Percentiles rank a stretch among this genome's conserved stretches.
These are phyloP conservation scores for Serripes groenlandicus DNA, from an alignment of 2,888 invertebrate genomes.

Conservation along the genomic window DNA sequence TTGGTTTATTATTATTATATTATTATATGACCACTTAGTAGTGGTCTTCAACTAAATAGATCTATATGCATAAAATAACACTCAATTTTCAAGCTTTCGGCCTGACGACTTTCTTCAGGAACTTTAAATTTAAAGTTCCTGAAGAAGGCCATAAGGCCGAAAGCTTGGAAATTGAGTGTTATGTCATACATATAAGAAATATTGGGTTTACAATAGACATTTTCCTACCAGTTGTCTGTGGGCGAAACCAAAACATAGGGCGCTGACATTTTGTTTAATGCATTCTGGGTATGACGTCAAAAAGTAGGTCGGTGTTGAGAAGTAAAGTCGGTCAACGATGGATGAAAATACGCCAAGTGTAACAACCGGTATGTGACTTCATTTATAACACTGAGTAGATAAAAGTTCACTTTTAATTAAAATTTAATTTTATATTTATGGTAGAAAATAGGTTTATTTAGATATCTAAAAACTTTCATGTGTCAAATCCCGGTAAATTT, in stretches of 20 bases:
- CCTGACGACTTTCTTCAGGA: too few species aligned
- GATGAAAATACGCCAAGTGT: conserved; percentile 76
- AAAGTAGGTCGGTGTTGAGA: conserved; percentile 78
- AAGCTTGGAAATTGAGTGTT: too few species aligned
- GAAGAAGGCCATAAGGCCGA: too few species aligned
- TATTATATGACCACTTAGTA: too few species aligned
- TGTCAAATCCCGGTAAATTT: conserved; percentile 56
- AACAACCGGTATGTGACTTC: conserved; percentile 74
- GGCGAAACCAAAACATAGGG: conserved; percentile 39
- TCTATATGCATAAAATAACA: too few species aligned
- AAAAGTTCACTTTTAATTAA: background rate
- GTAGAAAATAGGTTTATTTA: background rate
- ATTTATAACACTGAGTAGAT: background rate
- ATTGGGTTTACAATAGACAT: too few species aligned
- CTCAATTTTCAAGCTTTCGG: too few species aligned
- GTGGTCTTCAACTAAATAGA: too few species aligned
- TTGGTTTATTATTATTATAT: too few species aligned
- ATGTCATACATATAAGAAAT: too few species aligned
- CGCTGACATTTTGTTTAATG: conserved; percentile 78
- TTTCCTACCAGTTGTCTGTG: too few species aligned
- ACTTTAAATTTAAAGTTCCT: too few species aligned
- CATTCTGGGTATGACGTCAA: conserved; percentile 76
- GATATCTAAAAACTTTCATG: background rate
- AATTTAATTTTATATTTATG: background rate
- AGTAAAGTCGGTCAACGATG: conserved; percentile 82